Percentiles rank a stretch among this genome's conserved stretches.
Evolutionary conservation across 2,888 invertebrate species (phyloP).

Genomic region (Lampropteryx suffumata): DNA sequence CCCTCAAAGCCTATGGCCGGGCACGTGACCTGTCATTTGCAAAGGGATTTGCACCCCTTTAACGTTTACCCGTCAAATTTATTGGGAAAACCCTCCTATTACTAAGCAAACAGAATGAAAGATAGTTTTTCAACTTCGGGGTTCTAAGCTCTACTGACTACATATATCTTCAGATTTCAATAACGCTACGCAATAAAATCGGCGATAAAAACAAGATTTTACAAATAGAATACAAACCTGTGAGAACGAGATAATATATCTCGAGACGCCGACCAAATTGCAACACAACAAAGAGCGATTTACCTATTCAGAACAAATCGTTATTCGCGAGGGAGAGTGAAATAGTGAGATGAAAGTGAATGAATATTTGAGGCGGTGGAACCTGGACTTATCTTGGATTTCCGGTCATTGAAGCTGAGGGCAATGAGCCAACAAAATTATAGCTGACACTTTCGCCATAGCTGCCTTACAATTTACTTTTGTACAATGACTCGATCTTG

Average conservation of each 20-base stretch:
- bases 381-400: conserved; percentile 64
- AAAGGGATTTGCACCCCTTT: conserved; percentile 65
- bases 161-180: conserved; percentile 34
- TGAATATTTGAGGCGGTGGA: conserved; percentile 54
- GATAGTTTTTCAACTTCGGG: conserved; percentile 42
- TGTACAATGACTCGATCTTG: conserved; percentile 14
- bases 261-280: conserved; percentile 42
- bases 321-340: conserved; percentile 42
- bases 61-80: conserved; percentile 66
- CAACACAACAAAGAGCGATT: conserved; percentile 48
- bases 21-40: conserved; percentile 70
- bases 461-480: conserved; percentile 36
- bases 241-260: conserved; percentile 36
- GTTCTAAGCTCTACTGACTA: conserved; percentile 19
- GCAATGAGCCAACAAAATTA: conserved; percentile 51
- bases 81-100: conserved; percentile 50
- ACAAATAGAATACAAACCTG: conserved; percentile 36
- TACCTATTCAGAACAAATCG: conserved; percentile 47
- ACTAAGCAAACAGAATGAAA: conserved; percentile 45
- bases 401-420: conserved; percentile 65
- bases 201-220: conserved; percentile 33
- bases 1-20: conserved; percentile 38
- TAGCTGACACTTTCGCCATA: conserved; percentile 50
- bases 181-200: conserved; percentile 34
- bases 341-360: conserved; percentile 49